Percentiles rank a stretch among this genome's conserved stretches.
phyloP scores from a whole-genome alignment of 2,797 vertebrate genomes.

The Hirundo rustica region DNA sequence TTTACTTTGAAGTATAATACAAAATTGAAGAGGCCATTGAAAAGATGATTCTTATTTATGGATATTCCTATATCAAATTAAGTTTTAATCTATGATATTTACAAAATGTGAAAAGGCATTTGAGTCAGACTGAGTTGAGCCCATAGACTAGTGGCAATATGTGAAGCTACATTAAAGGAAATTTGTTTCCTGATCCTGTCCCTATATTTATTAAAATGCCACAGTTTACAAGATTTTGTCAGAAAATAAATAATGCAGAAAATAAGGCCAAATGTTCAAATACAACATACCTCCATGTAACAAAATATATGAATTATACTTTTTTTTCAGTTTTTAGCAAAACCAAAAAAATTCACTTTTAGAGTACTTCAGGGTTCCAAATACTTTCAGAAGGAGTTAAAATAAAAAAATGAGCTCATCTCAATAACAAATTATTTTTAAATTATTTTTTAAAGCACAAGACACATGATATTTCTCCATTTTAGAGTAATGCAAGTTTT shows the following conservation, averaged over 20 bases:
- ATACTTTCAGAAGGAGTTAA: background rate
- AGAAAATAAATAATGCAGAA: background rate
- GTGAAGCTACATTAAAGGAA: background rate
- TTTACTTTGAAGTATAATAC: background rate
- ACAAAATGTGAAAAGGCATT: background rate
- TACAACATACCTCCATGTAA: background rate
- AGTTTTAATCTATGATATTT: background rate
- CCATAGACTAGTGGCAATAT: background rate
- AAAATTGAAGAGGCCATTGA: background rate
- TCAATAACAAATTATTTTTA: background rate
- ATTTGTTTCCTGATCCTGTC: background rate
- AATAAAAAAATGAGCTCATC: background rate
- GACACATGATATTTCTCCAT: background rate
- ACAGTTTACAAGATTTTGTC: background rate
- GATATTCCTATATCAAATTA: background rate
- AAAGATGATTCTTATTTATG: background rate
- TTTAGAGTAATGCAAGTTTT: background rate
- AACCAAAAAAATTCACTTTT: rapidly evolving
- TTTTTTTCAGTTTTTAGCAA: background rate
- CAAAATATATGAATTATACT: background rate
- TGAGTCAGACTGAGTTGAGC: background rate
- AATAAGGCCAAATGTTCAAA: background rate
- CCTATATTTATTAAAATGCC: background rate
- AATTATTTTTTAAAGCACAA: background rate
- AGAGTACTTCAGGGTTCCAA: background rate